Base-by-base conservation (phyloP, 2,113 vertebrate genomes). In the Phodopus roborovskii region DNA sequence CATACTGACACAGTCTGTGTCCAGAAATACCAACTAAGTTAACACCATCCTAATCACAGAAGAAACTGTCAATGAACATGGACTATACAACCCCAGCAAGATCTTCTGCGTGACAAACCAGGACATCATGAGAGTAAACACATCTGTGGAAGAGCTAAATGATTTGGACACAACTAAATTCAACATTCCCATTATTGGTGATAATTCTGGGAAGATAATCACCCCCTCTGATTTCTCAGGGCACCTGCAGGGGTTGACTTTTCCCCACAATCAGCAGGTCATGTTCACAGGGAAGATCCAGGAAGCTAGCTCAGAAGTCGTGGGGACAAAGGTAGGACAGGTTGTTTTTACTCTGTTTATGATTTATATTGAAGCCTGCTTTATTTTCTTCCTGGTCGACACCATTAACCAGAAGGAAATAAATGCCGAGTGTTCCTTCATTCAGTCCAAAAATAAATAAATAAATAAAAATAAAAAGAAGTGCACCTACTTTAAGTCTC, bases 21-120 rank as follows among this genome's bases (percentile, higher is more conserved):
- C 82, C 99, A 99, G 97, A 97, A 99, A 94, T 99, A 98, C 99
- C 75, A 99, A 99, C 96, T 99, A 99, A 2, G 99, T 99, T 30
- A 99, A 99, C 95, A 99, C 99, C 89, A 99, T 99, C 97, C 99
- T 99, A 0, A 99, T 99, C 92, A 99, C 99, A 10, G 98, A 99
- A 9, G 99, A 99, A 97, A 94, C 99, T 45, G 99, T 99, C 98
- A 99, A 99, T 98, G 99, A 99, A 95, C 98, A 99, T 0, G 99
- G 99, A 0, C 99, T 77, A 0, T 99, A 99, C 98, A 99, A 99
- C 97, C 99, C 99, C 73, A 99, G 99, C 97, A 99, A 94, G 96
- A 99, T 99, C 97, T 99, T 99, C 6, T 99, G 99, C 0, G 99
- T 99, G 90, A 99, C 99, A 0, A 99, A 99, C 1, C 97, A 99